These are phyloP conservation scores for Zalophus californianus DNA, from an alignment of 2,797 vertebrate species.

Conservation along the genomic window DNA sequence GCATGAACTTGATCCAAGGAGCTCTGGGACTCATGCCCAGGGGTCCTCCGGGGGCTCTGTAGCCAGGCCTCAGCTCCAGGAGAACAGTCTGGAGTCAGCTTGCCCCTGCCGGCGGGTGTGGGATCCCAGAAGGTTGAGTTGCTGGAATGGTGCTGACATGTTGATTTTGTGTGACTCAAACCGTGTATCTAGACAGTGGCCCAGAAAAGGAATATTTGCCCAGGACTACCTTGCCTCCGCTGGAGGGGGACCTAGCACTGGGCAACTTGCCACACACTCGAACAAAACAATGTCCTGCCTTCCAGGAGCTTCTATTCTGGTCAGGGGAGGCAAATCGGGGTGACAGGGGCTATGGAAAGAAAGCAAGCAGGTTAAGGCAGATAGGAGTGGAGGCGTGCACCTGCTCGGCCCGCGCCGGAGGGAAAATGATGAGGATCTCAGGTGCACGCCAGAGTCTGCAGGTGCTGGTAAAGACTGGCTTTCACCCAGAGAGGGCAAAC, in stretches of 20 bases:
- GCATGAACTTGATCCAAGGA: neutral
- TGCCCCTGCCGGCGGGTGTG: neutral
- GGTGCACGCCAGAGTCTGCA: neutral
- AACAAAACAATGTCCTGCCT: neutral
- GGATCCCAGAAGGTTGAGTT: neutral
- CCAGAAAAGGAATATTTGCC: neutral
- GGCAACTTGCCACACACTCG: neutral
- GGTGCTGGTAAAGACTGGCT: neutral
- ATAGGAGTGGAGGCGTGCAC: neutral
- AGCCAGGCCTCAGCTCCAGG: neutral
- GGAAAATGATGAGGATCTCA: neutral
- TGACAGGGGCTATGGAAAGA: neutral
- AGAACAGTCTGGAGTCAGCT: neutral
- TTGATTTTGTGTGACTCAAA: neutral
- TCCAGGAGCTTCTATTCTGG: neutral
- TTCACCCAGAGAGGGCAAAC: neutral
- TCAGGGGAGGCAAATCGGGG: neutral
- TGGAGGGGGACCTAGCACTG: neutral
- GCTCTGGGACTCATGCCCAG: neutral
- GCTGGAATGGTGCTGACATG: neutral
- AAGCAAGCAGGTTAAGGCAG: neutral
- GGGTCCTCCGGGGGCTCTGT: neutral
- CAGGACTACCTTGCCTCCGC: neutral
- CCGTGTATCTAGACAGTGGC: neutral
- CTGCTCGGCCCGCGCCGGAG: neutral